Evolutionary conservation across 2,113 vertebrate genomes (phyloP).

Genomic region (Neoarius graeffei): DNA sequence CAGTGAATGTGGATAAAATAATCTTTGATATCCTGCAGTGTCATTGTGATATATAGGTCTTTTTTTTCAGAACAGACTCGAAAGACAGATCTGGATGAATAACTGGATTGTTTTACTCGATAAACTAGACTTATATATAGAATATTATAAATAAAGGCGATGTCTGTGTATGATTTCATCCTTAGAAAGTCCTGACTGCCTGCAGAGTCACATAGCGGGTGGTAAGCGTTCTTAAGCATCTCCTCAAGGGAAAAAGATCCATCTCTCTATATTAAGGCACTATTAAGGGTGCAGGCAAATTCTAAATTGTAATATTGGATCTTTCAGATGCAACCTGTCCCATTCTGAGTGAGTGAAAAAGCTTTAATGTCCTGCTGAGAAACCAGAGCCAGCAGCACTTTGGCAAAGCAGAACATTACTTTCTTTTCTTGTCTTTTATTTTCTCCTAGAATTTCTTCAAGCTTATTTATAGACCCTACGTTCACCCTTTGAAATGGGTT

Average conservation of each 20-base stretch:
- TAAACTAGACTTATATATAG: background rate
- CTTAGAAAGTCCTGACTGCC: background rate
- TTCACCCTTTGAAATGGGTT: conserved; percentile 24
- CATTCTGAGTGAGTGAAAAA: conserved; percentile 22
- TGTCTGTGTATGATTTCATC: background rate
- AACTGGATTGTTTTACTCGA: background rate
- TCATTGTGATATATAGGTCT: too few species aligned
- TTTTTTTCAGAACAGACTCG: background rate
- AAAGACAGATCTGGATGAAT: background rate
- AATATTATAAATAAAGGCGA: background rate
- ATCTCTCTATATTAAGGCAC: conserved; percentile 29
- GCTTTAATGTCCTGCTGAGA: conserved; percentile 23
- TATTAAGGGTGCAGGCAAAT: conserved; percentile 1
- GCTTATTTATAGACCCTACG: conserved; percentile 36
- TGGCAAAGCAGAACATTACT: conserved; percentile 9
- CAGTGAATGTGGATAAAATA: too few species aligned
- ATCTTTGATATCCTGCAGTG: too few species aligned
- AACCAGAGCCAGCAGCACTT: conserved; percentile 26
- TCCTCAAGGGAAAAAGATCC: background rate
- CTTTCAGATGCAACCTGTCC: conserved; percentile 26
- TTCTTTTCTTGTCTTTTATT: background rate
- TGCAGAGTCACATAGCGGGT: background rate
- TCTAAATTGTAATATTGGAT: conserved; percentile 14
- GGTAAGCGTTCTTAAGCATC: background rate
- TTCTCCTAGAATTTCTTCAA: conserved; percentile 15